Evolutionary conservation across 2,113 vertebrate genomes (phyloP).

Genomic region (Corythoichthys intestinalis): DNA sequence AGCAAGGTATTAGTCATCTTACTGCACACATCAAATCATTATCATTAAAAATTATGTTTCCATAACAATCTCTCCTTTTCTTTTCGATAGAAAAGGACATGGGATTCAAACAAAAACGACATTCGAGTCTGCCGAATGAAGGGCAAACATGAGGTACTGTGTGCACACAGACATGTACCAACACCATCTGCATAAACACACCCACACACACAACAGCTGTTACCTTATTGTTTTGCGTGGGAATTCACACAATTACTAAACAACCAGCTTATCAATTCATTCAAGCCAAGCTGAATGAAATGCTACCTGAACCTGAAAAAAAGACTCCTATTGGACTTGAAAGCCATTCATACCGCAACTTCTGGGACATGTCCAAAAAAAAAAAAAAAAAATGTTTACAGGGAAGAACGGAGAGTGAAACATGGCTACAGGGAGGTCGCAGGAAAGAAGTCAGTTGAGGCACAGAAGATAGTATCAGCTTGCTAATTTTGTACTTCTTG

Average conservation of each 20-base stretch:
- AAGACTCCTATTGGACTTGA: slow-evolving; percentile 7
- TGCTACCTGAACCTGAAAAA: slow-evolving; percentile 9
- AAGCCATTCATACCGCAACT: slow-evolving; percentile 10
- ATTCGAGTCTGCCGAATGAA: slow-evolving; percentile 95
- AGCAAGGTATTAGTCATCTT: slow-evolving; percentile 75
- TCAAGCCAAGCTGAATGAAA: slow-evolving; percentile 26
- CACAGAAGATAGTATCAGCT: slow-evolving; percentile 16
- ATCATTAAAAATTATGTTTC: not conserved
- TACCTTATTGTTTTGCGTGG: slow-evolving; percentile 23
- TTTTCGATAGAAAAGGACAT: slow-evolving; percentile 82
- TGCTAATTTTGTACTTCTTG: not conserved
- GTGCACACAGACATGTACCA: slow-evolving; percentile 19
- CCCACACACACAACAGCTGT: slow-evolving; percentile 46
- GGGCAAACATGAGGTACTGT: slow-evolving; percentile 89
- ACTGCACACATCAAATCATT: not conserved
- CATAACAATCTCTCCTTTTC: slow-evolving; percentile 3
- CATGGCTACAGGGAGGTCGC: slow-evolving; percentile 50
- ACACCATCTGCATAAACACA: slow-evolving; percentile 33
- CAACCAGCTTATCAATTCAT: slow-evolving; percentile 46
- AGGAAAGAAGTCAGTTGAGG: slow-evolving; percentile 58
- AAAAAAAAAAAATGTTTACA: slow-evolving; percentile 39
- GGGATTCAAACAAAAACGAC: slow-evolving; percentile 93
- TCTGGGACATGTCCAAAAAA: slow-evolving; percentile 6
- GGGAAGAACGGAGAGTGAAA: slow-evolving; percentile 43
- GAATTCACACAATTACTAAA: slow-evolving; percentile 46